Evolutionary conservation across 2,113 vertebrate genomes (phyloP).

Genomic region (Tragelaphus scriptus): DNA sequence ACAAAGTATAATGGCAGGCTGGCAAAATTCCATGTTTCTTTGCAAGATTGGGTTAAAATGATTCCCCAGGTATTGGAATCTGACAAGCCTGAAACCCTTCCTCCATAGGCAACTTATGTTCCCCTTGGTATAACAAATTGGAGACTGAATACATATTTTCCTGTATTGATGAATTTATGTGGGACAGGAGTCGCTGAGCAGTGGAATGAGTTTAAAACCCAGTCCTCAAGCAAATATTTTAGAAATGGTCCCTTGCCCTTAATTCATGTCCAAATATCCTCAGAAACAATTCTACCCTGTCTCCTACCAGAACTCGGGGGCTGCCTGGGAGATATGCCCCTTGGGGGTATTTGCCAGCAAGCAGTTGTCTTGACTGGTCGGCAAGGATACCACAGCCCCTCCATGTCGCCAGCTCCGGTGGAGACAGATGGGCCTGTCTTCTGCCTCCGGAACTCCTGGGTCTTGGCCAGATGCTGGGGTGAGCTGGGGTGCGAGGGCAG

Average conservation of each 20-base stretch:
- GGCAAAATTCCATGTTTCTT: not conserved
- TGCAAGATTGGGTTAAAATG: not conserved
- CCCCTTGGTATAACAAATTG: not conserved
- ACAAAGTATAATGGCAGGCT: not conserved
- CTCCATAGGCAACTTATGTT: not conserved
- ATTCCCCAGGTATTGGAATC: not conserved
- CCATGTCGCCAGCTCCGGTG: not conserved
- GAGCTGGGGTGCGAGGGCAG: not conserved
- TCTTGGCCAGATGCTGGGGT: slow-evolving; percentile 12
- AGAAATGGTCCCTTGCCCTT: slow-evolving; percentile 19
- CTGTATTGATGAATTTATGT: not conserved
- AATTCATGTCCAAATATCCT: not conserved
- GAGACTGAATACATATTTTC: not conserved
- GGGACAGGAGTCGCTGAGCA: not conserved
- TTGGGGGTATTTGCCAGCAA: not conserved
- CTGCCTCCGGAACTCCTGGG: not conserved
- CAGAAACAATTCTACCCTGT: not conserved
- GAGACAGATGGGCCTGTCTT: slow-evolving; percentile 49
- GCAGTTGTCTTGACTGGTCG: not conserved
- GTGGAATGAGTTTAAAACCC: not conserved
- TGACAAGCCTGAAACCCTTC: not conserved
- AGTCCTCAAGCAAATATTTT: not conserved
- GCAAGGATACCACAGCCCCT: not conserved
- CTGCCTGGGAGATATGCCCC: not conserved
- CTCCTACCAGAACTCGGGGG: not conserved